Evolutionary conservation across 2,113 vertebrate genomes (phyloP), one percentile per base, ranked within the genome.

Genomic region (Petromus typicus): DNA sequence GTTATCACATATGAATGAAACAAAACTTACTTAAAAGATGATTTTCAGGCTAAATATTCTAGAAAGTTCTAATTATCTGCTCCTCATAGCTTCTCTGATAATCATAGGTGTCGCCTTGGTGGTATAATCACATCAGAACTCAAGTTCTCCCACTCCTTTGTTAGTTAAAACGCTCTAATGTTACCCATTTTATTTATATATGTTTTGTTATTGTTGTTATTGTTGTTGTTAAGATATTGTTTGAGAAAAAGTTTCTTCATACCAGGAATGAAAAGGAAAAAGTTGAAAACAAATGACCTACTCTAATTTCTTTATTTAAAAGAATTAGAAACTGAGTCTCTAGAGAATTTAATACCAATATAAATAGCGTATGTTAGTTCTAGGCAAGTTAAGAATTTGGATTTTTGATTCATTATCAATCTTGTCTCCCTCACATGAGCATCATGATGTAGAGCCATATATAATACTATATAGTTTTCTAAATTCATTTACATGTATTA

Each of bases 271-370:
- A 76, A 86, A 88, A 76, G 43, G 63, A 51, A 45, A 59, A 22
- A 7, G 54, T 92, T 94, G 34, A 93, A 96, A 87, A 95, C 37
- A 32, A 96, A 5, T 86, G 22, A n/a, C 16, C 61, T 92, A 40
- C 51, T 64, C 10, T 51, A 87, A 11, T 85, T 34, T 90, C n/a
- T 89, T 94, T 92, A 59, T 45, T 94, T 86, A 73, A 78, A 51
- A 78, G 43, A 88, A 85, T 88, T 93, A 89, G 86, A 95, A 86
- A 57, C 37, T n/a, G 32, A 82, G 30, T 67, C 45, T 83, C 16
- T 71, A 87, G 79, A 67, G 17, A 89, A 76, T 23, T 95, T 82
- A 89, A 91, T 75, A 45, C 17, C 61, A 86, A 89, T 51, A 30
- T 86, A 80, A n/a, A 57, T 7, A 51, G 10, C 22, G 86, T 93